Evolutionary conservation across 2,888 invertebrate species (phyloP), one percentile per base, ranked within the genome.

Genomic region (Cephus nigrinus): DNA sequence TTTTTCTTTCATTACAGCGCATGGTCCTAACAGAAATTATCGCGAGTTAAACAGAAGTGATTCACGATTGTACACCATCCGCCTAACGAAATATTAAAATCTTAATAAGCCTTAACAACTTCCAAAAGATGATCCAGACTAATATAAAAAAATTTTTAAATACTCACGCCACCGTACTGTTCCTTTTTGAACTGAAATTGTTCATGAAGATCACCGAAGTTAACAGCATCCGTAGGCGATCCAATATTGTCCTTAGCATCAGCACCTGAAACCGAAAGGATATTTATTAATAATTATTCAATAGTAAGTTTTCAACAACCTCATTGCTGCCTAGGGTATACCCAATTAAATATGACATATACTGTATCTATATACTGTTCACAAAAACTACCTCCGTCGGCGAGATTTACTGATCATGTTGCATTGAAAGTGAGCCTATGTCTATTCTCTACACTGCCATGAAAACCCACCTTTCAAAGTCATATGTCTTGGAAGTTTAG

Each of bases 211-310:
- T 92, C 92, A 30, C 87, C 89, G 72, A 89, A 84, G 75, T 86
- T 90, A 74, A 88, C 85, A 85, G 91, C 89, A 84, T 90, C 92
- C 35, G 90, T 89, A 12, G 92, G 92, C 4, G 93, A 93, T 12
- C 94, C 94, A 76, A 94, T 94, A 85, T 94, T 94, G 79, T 92
- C 92, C 81, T 91, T 92, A 0, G 94, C 93, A 88, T 93, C 93
- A 75, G 91, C 91, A 72, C 91, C 92, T 92, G 79, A 77, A 89
- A 84, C 32, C 80, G 73, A 74, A 72, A 32, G 34, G 5, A 76
- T 15, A 32, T 15, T 30, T 75, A 55, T 55, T 55, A 23, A 55
- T 2, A 55, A 23, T 55, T 55, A 55, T 55, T 55, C 2, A 23
- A 55, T 55, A 23, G 2, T 9, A 55, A 55, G 23, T 23, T 23